Conservation (phyloP, 1,140 invertebrate genomes). For the Drosophila watanabei region DNA sequence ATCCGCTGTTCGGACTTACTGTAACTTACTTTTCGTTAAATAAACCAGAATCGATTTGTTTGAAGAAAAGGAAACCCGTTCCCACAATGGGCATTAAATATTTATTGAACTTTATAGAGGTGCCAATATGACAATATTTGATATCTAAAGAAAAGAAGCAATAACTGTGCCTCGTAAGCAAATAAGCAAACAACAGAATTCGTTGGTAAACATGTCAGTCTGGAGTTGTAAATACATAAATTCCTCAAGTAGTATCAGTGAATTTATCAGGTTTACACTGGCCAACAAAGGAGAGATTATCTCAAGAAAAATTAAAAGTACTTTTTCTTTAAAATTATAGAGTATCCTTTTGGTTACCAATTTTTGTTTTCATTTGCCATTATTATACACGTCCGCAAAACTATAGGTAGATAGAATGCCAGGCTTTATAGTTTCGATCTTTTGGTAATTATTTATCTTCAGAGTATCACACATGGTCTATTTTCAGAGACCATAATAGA, state of each 20-base stretch:
- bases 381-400: not conserved
- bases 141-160: not conserved
- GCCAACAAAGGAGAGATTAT: not conserved
- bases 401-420: too few species aligned
- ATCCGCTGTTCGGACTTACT: constrained; percentile 5
- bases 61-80: constrained; percentile 33
- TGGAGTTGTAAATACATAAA: constrained; percentile 20
- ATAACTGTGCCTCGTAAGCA: constrained; percentile 17
- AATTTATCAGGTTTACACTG: constrained; percentile 12
- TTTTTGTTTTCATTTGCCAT: not conserved
- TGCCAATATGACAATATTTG: constrained; percentile 40
- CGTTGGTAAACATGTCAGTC: constrained; percentile 13
- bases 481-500: constrained; percentile 10
- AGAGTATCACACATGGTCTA: not conserved
- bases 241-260: constrained; percentile 1
- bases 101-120: constrained; percentile 42
- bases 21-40: constrained; percentile 14
- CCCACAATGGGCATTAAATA: constrained; percentile 35
- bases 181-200: constrained; percentile 31
- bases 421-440: not conserved
- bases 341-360: not conserved
- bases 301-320: not conserved
- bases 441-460: not conserved
- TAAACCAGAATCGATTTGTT: constrained; percentile 33
- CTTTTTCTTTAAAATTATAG: not conserved